These are phyloP conservation scores for Trachemys scripta DNA, from an alignment of 2,113 vertebrate species.

Conservation along the genomic window DNA sequence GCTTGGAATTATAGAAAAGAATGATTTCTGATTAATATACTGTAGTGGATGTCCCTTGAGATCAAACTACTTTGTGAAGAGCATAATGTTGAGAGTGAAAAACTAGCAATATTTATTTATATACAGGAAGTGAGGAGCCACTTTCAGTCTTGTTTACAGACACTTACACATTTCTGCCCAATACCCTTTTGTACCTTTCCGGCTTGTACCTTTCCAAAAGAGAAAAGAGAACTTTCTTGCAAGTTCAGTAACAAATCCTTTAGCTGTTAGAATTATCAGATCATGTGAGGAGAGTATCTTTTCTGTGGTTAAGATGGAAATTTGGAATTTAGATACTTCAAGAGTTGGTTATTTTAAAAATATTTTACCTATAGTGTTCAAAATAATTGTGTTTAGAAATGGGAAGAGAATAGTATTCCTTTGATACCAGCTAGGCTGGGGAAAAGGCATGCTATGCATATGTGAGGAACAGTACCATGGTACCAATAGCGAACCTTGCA, in stretches of 20 bases:
- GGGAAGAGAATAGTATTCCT: background rate
- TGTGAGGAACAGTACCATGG: background rate
- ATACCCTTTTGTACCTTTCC: background rate
- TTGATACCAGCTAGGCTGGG: background rate
- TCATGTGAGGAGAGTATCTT: background rate
- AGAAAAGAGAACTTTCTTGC: background rate
- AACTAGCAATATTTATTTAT: background rate
- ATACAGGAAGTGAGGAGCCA: background rate
- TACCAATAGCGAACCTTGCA: background rate
- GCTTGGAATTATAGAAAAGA: background rate
- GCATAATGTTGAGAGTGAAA: background rate
- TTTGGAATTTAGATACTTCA: background rate
- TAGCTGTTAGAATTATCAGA: background rate
- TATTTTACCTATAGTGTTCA: background rate
- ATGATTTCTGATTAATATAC: background rate
- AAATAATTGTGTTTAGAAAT: background rate
- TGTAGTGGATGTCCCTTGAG: background rate
- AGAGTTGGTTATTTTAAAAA: background rate
- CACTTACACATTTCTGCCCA: background rate
- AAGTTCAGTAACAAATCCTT: background rate
- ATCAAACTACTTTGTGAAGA: background rate
- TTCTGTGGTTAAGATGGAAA: background rate
- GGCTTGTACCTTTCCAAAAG: background rate
- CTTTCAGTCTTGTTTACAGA: background rate
- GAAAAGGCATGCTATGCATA: background rate